Percentiles rank a stretch among this genome's conserved stretches.
Evolutionary conservation across 1,140 invertebrate species (phyloP).

Genomic region (Lanistes nyassanus): DNA sequence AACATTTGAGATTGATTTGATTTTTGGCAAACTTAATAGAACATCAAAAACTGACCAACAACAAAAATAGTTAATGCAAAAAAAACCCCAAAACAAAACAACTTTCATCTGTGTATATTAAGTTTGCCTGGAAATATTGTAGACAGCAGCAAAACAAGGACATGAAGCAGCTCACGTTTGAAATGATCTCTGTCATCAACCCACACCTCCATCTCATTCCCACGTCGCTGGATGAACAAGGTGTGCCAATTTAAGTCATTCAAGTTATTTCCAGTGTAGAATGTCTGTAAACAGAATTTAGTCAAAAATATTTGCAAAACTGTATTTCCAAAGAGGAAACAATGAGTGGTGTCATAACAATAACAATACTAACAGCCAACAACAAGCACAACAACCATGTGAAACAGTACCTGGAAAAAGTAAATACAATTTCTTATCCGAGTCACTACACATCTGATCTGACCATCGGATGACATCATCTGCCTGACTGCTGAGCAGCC

Average conservation of each 20-base stretch:
- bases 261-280: constrained; percentile 44
- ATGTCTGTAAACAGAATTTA: constrained; percentile 32
- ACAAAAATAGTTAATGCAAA: too few species aligned
- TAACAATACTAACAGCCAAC: background rate
- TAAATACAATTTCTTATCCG: too few species aligned
- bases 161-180: constrained; percentile 23
- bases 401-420: too few species aligned
- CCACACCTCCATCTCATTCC: constrained; percentile 53
- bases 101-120: background rate
- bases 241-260: constrained; percentile 64
- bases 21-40: too few species aligned
- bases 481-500: too few species aligned
- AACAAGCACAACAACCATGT: too few species aligned
- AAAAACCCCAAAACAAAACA: constrained; percentile 7
- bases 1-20: too few species aligned
- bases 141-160: too few species aligned
- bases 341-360: background rate
- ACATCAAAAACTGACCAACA: too few species aligned
- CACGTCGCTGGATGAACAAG: constrained; percentile 54
- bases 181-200: constrained; percentile 50
- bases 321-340: background rate
- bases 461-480: too few species aligned
- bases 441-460: too few species aligned
- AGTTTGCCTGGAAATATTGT: too few species aligned
- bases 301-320: background rate